A percentile compares a stretch with the other conserved stretches of the same genome.
Conservation (phyloP, 2,113 vertebrate species). For the Chionomys nivalis region DNA sequence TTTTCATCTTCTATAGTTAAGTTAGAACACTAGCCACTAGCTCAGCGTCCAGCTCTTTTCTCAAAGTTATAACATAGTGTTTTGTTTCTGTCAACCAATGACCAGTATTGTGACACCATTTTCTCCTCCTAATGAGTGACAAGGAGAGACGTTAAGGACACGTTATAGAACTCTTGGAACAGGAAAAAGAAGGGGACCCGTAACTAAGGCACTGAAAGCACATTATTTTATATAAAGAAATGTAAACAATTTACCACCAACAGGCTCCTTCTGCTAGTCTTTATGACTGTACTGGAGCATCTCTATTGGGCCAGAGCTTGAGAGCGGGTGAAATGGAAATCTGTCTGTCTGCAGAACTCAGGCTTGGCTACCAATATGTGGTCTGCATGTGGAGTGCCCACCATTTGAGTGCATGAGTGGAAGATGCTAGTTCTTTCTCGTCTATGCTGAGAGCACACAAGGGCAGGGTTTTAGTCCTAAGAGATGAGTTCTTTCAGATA, state of each 20-base stretch:
- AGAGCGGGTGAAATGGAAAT: fast-evolving
- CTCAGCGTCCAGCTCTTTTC: neutral
- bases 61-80: neutral
- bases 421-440: neutral
- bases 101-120: neutral
- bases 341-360: fast-evolving
- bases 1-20: slow-evolving; percentile 21
- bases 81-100: neutral
- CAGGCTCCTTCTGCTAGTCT: slow-evolving; percentile 12
- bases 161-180: slow-evolving; percentile 25
- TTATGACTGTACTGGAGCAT: neutral
- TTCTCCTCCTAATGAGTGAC: slow-evolving; percentile 19
- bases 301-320: neutral
- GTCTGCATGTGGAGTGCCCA: neutral
- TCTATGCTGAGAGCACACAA: neutral
- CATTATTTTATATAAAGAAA: slow-evolving; percentile 52
- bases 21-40: neutral
- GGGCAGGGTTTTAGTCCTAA: slow-evolving; percentile 17
- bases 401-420: neutral
- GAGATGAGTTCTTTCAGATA: neutral
- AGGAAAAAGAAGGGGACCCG: slow-evolving; percentile 62
- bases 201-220: slow-evolving; percentile 79
- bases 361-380: neutral
- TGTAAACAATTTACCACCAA: slow-evolving; percentile 64
- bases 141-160: slow-evolving; percentile 57